Percentiles rank a stretch among this genome's conserved stretches.
Evolutionary conservation across 2,113 vertebrate genomes (phyloP).

Genomic region (Ophiodon elongatus): DNA sequence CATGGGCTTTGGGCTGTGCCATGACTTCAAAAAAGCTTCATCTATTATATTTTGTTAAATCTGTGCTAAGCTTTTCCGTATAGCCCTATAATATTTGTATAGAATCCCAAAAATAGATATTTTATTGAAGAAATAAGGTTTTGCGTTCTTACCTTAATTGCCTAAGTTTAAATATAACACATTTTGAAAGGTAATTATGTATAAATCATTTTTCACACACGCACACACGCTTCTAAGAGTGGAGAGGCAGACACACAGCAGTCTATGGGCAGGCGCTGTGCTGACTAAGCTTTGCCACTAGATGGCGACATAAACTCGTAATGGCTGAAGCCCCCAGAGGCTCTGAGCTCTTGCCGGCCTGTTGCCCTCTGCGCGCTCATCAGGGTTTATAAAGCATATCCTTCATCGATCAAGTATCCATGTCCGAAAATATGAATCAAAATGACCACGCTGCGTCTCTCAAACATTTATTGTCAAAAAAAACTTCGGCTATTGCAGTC

Average conservation of each 20-base stretch:
- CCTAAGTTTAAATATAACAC: not conserved
- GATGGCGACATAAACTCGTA: conserved; percentile 72
- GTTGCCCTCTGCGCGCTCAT: not conserved
- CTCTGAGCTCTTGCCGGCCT: conserved; percentile 24
- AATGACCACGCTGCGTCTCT: conserved; percentile 52
- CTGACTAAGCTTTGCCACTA: conserved; percentile 60
- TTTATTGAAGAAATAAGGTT: not conserved
- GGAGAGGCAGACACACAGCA: not conserved
- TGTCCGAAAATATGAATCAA: conserved; percentile 30
- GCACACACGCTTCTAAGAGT: not conserved
- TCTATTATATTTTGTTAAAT: not conserved
- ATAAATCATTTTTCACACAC: not conserved
- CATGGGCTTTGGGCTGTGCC: not conserved
- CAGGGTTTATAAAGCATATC: not conserved
- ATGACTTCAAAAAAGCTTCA: not conserved
- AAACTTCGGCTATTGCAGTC: conserved; percentile 62
- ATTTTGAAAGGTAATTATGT: not conserved
- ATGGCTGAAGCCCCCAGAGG: not conserved
- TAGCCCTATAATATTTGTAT: not conserved
- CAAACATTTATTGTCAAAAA: conserved; percentile 77
- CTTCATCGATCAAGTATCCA: not conserved
- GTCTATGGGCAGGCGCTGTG: not conserved
- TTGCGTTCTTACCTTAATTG: not conserved
- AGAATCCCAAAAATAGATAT: not conserved
- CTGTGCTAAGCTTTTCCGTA: not conserved